Evolutionary conservation across 2,113 vertebrate genomes (phyloP).

Genomic region (Toxostoma redivivum): DNA sequence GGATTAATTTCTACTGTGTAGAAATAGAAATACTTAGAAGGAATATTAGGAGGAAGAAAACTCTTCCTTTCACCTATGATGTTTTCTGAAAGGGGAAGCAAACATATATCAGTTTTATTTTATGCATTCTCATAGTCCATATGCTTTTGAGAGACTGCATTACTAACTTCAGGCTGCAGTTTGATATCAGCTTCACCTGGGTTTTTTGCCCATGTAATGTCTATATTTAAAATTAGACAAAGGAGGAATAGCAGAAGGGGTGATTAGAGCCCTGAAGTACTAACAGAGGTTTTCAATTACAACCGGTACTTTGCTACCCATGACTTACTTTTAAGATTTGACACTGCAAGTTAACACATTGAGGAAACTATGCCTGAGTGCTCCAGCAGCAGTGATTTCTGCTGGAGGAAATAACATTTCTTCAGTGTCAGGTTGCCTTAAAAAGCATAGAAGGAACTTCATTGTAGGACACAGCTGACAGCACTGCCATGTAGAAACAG

Average conservation of each 20-base stretch:
- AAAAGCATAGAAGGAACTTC: neutral
- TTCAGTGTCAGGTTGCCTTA: neutral
- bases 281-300: neutral
- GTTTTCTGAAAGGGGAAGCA: neutral
- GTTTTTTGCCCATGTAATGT: neutral
- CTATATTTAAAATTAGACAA: neutral
- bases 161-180: neutral
- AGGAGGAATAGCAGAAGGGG: neutral
- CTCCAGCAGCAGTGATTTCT: neutral
- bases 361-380: neutral
- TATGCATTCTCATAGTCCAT: neutral
- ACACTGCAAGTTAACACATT: neutral
- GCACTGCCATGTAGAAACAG: neutral
- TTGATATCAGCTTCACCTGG: neutral
- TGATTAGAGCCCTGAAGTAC: neutral
- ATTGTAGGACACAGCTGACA: neutral
- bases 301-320: neutral
- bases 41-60: neutral
- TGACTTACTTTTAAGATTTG: neutral
- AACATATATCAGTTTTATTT: neutral
- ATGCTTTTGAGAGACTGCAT: neutral
- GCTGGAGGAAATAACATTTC: neutral
- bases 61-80: neutral
- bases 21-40: neutral
- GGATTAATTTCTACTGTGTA: neutral